phyloP scores from a whole-genome alignment of 2,888 invertebrate genomes.

The Dicyrtoma fusca region DNA sequence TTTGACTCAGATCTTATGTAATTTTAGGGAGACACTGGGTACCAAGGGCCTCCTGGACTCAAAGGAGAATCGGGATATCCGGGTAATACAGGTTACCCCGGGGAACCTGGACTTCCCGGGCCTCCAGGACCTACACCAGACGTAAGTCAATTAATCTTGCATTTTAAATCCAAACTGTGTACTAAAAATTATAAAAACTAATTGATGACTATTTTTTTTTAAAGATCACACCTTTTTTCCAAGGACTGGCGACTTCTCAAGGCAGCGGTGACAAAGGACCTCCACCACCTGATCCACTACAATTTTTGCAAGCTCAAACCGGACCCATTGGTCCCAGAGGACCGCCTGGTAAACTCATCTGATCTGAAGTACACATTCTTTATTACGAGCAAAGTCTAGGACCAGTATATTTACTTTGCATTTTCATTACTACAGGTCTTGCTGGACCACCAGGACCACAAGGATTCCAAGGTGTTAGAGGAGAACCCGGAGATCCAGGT shows the following conservation, averaged over 20 bases:
- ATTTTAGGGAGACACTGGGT: conserved; percentile 63
- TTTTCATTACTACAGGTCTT: conserved; percentile 31
- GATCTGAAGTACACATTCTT: too few species aligned
- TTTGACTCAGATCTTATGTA: too few species aligned
- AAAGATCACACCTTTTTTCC: conserved; percentile 73
- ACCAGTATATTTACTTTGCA: neutral
- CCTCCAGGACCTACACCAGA: conserved; percentile 74
- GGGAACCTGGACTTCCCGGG: conserved; percentile 46
- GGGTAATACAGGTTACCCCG: conserved; percentile 70
- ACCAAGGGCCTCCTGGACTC: conserved; percentile 65
- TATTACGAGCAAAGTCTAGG: too few species aligned
- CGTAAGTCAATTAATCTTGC: conserved; percentile 63
- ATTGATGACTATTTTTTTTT: conserved; percentile 16
- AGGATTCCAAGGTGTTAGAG: conserved; percentile 77
- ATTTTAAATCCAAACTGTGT: too few species aligned
- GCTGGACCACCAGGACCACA: conserved; percentile 69
- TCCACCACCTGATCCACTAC: conserved; percentile 68
- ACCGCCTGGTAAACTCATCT: conserved; percentile 73
- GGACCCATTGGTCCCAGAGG: conserved; percentile 81
- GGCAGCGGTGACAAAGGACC: conserved; percentile 76
- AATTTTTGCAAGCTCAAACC: conserved; percentile 78
- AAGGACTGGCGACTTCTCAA: conserved; percentile 71
- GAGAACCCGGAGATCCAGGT: conserved; percentile 70
- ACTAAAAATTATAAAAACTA: neutral
- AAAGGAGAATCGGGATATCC: conserved; percentile 68